These are phyloP conservation scores for Drosophila subpulchrella DNA, from an alignment of 1,140 invertebrate species.

Conservation along the genomic window DNA sequence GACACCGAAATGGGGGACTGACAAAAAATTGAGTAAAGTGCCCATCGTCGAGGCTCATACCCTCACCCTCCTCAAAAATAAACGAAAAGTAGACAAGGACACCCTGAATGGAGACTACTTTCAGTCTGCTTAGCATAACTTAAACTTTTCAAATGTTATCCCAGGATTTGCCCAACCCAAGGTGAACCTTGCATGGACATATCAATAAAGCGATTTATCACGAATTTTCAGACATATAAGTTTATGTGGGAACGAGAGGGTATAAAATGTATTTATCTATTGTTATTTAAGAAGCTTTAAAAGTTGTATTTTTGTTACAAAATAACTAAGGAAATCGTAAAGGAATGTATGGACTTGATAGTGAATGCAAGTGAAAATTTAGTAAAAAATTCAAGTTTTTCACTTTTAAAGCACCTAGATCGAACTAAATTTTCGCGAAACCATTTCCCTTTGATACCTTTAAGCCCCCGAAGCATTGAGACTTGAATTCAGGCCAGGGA, in stretches of 20 bases:
- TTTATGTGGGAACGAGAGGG: neutral
- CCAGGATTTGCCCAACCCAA: slow-evolving; percentile 17
- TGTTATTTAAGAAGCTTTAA: neutral
- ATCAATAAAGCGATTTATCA: slow-evolving; percentile 27
- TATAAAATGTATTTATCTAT: neutral
- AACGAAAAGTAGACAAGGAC: neutral
- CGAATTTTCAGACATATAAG: slow-evolving; percentile 12
- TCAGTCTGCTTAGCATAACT: slow-evolving; percentile 43
- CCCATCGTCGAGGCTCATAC: slow-evolving; percentile 30
- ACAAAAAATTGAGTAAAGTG: slow-evolving; percentile 43
- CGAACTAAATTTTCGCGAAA: neutral
- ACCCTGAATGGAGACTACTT: slow-evolving; percentile 15
- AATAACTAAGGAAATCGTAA: too few species aligned
- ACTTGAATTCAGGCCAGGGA: slow-evolving; percentile 4
- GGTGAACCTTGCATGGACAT: slow-evolving; percentile 5
- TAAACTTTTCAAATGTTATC: slow-evolving; percentile 47
- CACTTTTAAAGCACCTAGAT: neutral
- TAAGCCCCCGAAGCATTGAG: neutral
- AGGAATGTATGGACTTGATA: too few species aligned
- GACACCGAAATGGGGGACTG: slow-evolving; percentile 17
- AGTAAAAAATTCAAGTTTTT: too few species aligned
- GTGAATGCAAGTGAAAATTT: too few species aligned
- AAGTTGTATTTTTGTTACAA: neutral
- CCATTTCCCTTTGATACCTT: neutral
- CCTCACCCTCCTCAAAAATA: neutral